Conservation (phyloP, 2,888 invertebrate genomes). For the Argyresthia albistria region DNA sequence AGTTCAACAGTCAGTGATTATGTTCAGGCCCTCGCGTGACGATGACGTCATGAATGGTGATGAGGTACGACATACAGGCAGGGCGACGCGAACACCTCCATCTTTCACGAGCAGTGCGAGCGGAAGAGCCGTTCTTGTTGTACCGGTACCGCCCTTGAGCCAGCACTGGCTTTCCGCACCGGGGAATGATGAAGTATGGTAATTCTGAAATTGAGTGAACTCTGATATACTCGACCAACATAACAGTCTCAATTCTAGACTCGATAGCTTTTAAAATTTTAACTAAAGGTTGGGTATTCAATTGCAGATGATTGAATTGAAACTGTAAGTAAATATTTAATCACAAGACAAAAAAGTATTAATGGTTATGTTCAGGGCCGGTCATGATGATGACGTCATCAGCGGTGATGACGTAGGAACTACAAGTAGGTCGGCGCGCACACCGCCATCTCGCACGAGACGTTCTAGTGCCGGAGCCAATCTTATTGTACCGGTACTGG, state of each 20-base stretch:
- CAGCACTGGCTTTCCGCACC: slow-evolving; percentile 22
- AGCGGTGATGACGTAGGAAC: slow-evolving; percentile 19
- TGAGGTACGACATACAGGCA: slow-evolving; percentile 2
- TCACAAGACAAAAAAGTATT: neutral
- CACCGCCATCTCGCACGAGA: neutral
- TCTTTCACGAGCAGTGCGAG: neutral
- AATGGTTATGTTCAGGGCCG: slow-evolving; percentile 2
- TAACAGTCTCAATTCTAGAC: neutral
- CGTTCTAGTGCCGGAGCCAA: neutral
- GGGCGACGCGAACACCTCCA: slow-evolving; percentile 1
- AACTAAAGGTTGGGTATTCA: neutral
- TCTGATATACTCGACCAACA: too few species aligned
- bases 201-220: neutral
- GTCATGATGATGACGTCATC: slow-evolving; percentile 16
- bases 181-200: slow-evolving; percentile 9
- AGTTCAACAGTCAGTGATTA: slow-evolving; percentile 12
- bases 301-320: neutral
- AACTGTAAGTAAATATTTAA: neutral
- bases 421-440: slow-evolving; percentile 13
- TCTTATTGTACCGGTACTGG: slow-evolving; percentile 15
- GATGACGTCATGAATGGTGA: slow-evolving; percentile 3
- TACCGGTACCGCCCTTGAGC: slow-evolving; percentile 19
- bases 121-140: slow-evolving; percentile 8
- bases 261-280: too few species aligned
- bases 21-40: slow-evolving; percentile 8